Evolutionary conservation across 1,140 invertebrate genomes (phyloP), one percentile per base, ranked within the genome.

Genomic region (Mactra quadrangularis): DNA sequence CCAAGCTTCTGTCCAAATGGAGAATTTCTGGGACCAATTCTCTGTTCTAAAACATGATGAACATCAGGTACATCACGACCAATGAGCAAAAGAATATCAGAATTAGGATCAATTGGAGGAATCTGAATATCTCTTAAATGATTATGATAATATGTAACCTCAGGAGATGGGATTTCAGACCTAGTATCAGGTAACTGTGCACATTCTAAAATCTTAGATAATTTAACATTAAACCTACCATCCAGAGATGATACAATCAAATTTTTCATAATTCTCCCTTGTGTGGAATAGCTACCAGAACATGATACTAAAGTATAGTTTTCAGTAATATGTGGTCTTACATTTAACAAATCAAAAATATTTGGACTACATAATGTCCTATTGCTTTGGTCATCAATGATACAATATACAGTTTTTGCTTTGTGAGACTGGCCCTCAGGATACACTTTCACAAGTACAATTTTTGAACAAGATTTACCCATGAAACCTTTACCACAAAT

Each of bases 401-500:
- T 66, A 47, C 83, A 86, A 60, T 59, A 22, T 50, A n/a, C n/a
- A 22, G 22, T 25, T 33, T 25, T 11, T 3, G 27, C 50, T 15
- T 27, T 62, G 11, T 64, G 41, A 6, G 31, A 41, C 17, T 59
- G 31, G 17, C 45, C 31, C 2, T n/a, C 35, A 3, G 29, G 15
- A 55, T 62, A 57, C 2, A 53, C 57, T 19, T 81, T 22, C 19
- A 66, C 82, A 3, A 64, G 62, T 15, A 53, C 13, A 22, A 76
- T 86, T 59, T 86, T 84, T 25, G 82, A 66, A 55, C 85, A 84
- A 0, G 85, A 86, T 68, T 75, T 84, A 0, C 82, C 77, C 22
- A n/a, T 33, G 71, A 62, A 62, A 22, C 29, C 53, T 22, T 72
- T 35, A 3, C 55, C 35, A 47, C 85, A 85, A n/a, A 84, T 59